Percentiles rank a stretch among this genome's conserved stretches.
phyloP scores from a whole-genome alignment of 2,113 vertebrate species.

The Typhlomys cinereus region DNA sequence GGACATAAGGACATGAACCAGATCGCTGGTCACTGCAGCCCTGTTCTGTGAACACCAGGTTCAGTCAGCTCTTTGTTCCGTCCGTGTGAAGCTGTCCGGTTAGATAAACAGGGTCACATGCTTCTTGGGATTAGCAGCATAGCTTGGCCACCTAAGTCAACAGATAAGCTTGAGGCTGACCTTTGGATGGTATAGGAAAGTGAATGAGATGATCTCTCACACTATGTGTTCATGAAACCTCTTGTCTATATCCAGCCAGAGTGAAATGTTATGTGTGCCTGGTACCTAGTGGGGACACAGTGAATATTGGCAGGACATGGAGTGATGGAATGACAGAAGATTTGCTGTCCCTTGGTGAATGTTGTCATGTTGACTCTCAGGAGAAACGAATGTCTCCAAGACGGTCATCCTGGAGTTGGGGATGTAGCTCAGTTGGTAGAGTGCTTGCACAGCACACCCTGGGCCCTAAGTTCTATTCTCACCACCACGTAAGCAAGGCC shows the following conservation, averaged over 20 bases:
- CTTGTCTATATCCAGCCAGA: background rate
- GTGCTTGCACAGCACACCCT: too few relatives aligned
- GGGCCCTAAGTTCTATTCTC: too few relatives aligned
- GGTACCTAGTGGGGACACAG: background rate
- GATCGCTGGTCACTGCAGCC: background rate
- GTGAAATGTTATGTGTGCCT: background rate
- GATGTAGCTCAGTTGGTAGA: too few relatives aligned
- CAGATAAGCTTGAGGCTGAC: fast-evolving
- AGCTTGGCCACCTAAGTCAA: too few relatives aligned
- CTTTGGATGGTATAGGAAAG: background rate
- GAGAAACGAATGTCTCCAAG: background rate
- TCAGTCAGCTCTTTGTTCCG: background rate
- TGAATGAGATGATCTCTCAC: background rate
- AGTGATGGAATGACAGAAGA: background rate
- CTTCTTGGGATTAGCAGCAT: background rate
- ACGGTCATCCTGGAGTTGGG: too few relatives aligned
- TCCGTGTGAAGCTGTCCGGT: background rate
- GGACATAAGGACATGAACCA: background rate
- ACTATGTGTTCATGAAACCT: too few relatives aligned
- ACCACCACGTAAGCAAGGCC: too few relatives aligned
- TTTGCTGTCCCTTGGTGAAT: background rate
- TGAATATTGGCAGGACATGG: background rate
- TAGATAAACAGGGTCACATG: background rate
- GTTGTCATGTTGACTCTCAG: background rate
- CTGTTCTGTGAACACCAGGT: background rate